Evolutionary conservation across 53 echinoderm and acorn worm species (phyloP), one percentile per base, ranked within the genome.

Genomic region (Temnopleurus reevesii): DNA sequence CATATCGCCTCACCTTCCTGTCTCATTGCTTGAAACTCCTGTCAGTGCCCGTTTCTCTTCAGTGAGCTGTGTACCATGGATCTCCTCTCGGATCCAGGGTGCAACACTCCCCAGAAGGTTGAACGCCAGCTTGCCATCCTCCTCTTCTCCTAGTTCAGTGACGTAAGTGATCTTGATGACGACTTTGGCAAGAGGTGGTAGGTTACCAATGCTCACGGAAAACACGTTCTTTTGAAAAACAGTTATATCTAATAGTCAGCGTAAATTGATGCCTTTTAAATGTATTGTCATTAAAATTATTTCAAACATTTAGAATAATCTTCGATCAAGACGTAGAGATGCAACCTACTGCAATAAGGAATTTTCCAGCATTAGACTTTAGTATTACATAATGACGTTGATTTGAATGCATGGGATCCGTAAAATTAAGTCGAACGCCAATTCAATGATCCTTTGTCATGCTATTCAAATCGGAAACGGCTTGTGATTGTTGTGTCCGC

Each of bases 131-230:
- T 92, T 89, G 38, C 93, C 96, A 0, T 91, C 92, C 54, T 95
- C 95, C 41, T 94, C 96, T 55, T 93, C 86, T 4, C 58, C 45
- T 9, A 99, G 77, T 86, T 99, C 99, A 18, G 96, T 91, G 13
- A 99, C 92, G 35, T 96, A 99, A 19, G 90, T 94, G 28, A 99
- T 96, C 94, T 98, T 96, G 90, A 99, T 99, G 10, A 99, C 90
- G 0, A 99, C 99, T 25, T 90, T 94, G 7, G 96, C 92, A 18
- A 59, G 56, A 3, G 99, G 94, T 17, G 97, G 95, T 6, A 97
- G 92, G 56, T 97, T 95, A 1, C 97, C 97, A 54, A 99, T 96
- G 36, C 99, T 99, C 44, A 99, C 99, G 4, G 99, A 94, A 77
- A 99, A 99, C 17, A 99, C 99, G 85, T 96, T 96, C 99, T 96